Evolutionary conservation across 2,888 invertebrate genomes (phyloP).

Genomic region (Xanthorhoe spadicearia): DNA sequence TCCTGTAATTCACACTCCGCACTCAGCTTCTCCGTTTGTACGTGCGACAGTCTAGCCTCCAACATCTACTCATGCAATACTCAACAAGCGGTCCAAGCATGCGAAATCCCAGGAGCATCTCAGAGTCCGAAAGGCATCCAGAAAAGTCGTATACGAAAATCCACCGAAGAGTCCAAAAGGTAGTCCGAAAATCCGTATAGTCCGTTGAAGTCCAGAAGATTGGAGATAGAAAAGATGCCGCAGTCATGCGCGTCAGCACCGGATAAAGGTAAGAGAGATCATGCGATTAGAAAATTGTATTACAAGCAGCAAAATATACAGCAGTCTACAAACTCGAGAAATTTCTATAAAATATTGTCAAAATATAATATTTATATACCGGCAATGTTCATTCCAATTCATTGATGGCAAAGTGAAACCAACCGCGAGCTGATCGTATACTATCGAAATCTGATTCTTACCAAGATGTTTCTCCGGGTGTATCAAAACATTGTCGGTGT

Average conservation of each 20-base stretch:
- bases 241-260: conserved; percentile 33
- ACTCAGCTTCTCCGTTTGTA: conserved; percentile 86
- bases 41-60: conserved; percentile 86
- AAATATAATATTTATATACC: no score
- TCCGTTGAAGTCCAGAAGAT: conserved; percentile 39
- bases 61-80: conserved; percentile 80
- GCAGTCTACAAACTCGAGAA: background rate
- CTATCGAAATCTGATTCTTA: no score
- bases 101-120: background rate
- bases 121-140: conserved; percentile 14
- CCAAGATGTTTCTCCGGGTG: no score
- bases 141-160: conserved; percentile 18
- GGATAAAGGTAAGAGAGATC: conserved; percentile 63
- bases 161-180: conserved; percentile 39
- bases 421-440: no score
- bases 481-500: no score
- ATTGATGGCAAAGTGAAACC: no score
- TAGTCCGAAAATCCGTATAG: conserved; percentile 38
- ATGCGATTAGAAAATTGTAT: conserved; percentile 68
- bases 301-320: background rate
- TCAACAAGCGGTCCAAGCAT: conserved; percentile 48
- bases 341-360: background rate
- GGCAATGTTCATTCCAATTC: no score
- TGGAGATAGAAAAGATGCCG: conserved; percentile 14
- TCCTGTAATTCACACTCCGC: conserved; percentile 86